Evolutionary conservation across 2,113 vertebrate genomes (phyloP), one percentile per base, ranked within the genome.

Genomic region (Limanda limanda): DNA sequence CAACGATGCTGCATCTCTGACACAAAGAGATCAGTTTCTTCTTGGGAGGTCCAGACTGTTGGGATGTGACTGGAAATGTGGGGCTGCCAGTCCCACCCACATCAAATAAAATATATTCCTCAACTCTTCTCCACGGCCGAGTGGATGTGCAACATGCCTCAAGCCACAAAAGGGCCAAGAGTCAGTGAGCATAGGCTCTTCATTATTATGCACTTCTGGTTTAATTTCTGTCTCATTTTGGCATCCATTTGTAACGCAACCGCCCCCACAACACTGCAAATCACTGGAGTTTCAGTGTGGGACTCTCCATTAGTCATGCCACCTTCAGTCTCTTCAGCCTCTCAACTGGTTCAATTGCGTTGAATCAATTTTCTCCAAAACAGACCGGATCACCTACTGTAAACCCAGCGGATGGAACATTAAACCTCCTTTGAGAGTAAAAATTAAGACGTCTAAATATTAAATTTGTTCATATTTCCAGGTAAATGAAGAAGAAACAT

Each of bases 151-250:
- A 79, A 25, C 72, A 55, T 27, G 18, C 11, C 25, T 51, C 45
- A 10, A 48, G 15, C 23, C 35, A 52, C 65, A 68, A 10, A 68
- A 67, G 62, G 45, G 40, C 59, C 17, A 52, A 79, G 71, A 61
- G 47, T 51, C 15, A 68, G 48, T 48, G 14, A 18, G 15, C 47
- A 55, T 71, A 51, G 48, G 68, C 76, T 57, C 15, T 20, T 42
- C 18, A 51, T 51, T 51, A 51, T 51, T 5, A 51, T 17, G 17
- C 47, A 51, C 47, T 51, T 68, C 17, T 54, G 51, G 18, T 74
- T 74, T 61, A 69, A 70, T 78, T 73, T 72, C 9, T 5, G 20
- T 69, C 65, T 65, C 48, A 51, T 71, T 71, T 68, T 40, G n/a
- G 17, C 67, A 31, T 54, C 31, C 18, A 55, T 78, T 58, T 76